Evolutionary conservation across 2,797 vertebrate species (phyloP).

Genomic region (Tokudaia muenninki): DNA sequence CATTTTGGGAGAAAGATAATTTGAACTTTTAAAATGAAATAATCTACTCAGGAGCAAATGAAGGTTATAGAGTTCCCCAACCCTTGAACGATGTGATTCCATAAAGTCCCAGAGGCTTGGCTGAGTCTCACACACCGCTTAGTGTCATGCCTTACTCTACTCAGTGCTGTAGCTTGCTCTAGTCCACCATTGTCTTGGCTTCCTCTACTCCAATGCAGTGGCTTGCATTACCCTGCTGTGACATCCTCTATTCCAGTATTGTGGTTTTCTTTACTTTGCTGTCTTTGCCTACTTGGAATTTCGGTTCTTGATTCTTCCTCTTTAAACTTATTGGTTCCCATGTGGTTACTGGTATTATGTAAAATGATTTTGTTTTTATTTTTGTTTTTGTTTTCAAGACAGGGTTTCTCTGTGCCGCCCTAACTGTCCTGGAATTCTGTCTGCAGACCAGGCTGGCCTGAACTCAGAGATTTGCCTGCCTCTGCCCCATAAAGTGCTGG

Average conservation of each 20-base stretch:
- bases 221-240: not conserved
- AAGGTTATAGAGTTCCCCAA: not conserved
- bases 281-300: not conserved
- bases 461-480: not conserved
- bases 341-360: constrained; percentile 9
- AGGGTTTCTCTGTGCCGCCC: not conserved
- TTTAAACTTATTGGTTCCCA: constrained; percentile 37
- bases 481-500: not conserved
- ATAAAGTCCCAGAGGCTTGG: not conserved
- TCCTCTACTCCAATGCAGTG: not conserved
- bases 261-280: not conserved
- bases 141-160: not conserved
- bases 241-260: not conserved
- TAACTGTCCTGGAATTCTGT: not conserved
- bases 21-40: constrained; percentile 50
- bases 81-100: not conserved
- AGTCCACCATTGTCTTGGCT: not conserved
- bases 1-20: not conserved
- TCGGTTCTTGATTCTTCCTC: constrained; percentile 27
- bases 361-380: not conserved
- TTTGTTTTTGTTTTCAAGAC: not conserved
- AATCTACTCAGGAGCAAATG: constrained; percentile 49
- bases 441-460: not conserved
- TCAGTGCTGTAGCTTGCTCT: not conserved
- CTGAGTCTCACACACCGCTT: not conserved